These are phyloP conservation scores for Coturnix japonica DNA, from an alignment of 2,113 vertebrate species.

Conservation along the genomic window DNA sequence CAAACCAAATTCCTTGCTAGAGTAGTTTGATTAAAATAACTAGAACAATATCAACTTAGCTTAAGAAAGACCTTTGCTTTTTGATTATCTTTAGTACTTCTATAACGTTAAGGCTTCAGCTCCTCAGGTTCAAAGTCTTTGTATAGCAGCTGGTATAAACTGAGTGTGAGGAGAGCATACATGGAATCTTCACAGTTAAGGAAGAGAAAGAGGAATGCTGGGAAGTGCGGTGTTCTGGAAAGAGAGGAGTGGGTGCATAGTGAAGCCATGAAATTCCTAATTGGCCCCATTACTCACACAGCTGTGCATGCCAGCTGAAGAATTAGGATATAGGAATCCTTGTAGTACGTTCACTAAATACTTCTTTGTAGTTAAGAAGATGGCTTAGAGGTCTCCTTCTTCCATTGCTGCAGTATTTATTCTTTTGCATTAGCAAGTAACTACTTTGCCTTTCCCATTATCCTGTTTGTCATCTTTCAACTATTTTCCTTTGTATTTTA, in stretches of 20 bases:
- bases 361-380: neutral
- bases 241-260: neutral
- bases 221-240: neutral
- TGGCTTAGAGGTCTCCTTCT: neutral
- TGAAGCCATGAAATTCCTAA: neutral
- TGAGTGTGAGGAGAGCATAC: neutral
- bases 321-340: neutral
- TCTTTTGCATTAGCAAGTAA: conserved; percentile 13
- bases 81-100: neutral
- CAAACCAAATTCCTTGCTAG: neutral
- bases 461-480: conserved; percentile 13
- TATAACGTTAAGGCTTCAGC: neutral
- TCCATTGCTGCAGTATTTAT: neutral
- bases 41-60: neutral
- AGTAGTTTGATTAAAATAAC: neutral
- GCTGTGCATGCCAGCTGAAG: neutral
- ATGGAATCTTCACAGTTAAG: neutral
- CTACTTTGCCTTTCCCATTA: conserved; percentile 20
- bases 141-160: neutral
- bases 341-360: neutral
- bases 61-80: neutral
- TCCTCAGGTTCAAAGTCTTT: neutral
- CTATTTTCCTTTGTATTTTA: neutral
- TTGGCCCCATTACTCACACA: neutral
- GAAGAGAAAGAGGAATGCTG: neutral